phyloP scores from a whole-genome alignment of 2,888 invertebrate genomes.

The Thyatira batis region DNA sequence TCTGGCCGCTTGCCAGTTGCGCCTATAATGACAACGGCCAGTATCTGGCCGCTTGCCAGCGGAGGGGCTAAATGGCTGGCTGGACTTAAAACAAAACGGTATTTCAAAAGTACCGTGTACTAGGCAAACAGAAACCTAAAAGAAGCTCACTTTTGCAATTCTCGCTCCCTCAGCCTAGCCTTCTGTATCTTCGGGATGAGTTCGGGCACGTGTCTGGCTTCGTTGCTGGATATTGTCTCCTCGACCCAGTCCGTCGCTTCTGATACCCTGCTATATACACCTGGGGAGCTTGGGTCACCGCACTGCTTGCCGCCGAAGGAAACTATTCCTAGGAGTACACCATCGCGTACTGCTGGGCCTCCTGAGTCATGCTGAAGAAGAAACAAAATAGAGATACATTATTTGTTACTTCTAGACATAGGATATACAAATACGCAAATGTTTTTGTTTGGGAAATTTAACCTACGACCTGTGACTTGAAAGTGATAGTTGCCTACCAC shows the following conservation, averaged over 20 bases:
- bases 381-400: not conserved
- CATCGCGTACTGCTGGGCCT: conserved; percentile 71
- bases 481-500: too few species aligned
- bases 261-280: conserved; percentile 68
- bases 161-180: conserved; percentile 58
- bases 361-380: conserved; percentile 74
- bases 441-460: too few species aligned
- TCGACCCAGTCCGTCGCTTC: conserved; percentile 70
- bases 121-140: conserved; percentile 4
- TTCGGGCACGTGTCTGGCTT: conserved; percentile 54
- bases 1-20: too few species aligned
- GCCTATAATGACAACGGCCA: too few species aligned
- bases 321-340: conserved; percentile 67
- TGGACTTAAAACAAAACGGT: too few species aligned
- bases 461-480: too few species aligned
- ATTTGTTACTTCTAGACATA: conserved; percentile 1
- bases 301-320: conserved; percentile 75
- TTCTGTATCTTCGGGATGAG: conserved; percentile 60
- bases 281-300: conserved; percentile 73
- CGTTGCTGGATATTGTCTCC: conserved; percentile 53
- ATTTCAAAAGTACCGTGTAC: too few species aligned
- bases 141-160: conserved; percentile 66
- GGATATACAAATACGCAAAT: too few species aligned
- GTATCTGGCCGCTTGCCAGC: too few species aligned
- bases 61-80: too few species aligned